Percentiles rank a stretch among this genome's conserved stretches.
phyloP scores from a whole-genome alignment of 2,113 vertebrate genomes.

The Hemibagrus wyckioides region DNA sequence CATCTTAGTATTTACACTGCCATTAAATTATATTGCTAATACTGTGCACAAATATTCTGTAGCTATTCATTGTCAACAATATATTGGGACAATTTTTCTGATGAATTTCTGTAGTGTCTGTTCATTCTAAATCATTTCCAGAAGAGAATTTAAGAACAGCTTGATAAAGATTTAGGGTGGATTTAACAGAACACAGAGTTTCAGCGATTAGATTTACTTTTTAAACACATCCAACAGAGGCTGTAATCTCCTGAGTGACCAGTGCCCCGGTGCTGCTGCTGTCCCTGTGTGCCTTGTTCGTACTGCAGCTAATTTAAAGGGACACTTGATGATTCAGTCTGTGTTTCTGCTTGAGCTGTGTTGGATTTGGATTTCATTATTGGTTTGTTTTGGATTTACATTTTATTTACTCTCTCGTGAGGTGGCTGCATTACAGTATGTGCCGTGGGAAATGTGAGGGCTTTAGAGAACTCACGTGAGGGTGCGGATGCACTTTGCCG shows the following conservation, averaged over 20 bases:
- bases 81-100: too few relatives aligned
- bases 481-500: constrained; percentile 92
- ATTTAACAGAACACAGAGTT: background rate
- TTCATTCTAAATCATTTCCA: background rate
- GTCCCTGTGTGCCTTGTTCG: background rate
- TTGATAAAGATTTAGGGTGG: background rate
- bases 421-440: background rate
- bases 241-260: background rate
- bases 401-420: background rate
- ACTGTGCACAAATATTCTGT: background rate
- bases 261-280: background rate
- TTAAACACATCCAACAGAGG: background rate
- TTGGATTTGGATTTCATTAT: background rate
- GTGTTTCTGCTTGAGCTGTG: background rate
- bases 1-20: background rate
- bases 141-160: background rate
- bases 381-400: background rate
- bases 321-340: background rate
- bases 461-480: constrained; percentile 83
- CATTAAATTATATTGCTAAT: background rate
- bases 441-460: background rate
- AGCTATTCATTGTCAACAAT: too few relatives aligned
- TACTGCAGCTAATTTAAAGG: background rate
- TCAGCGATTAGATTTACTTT: background rate
- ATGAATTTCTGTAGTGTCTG: background rate